Evolutionary conservation across 2,888 invertebrate species (phyloP), one percentile per base, ranked within the genome.

Genomic region (Asteroscopus sphinx): DNA sequence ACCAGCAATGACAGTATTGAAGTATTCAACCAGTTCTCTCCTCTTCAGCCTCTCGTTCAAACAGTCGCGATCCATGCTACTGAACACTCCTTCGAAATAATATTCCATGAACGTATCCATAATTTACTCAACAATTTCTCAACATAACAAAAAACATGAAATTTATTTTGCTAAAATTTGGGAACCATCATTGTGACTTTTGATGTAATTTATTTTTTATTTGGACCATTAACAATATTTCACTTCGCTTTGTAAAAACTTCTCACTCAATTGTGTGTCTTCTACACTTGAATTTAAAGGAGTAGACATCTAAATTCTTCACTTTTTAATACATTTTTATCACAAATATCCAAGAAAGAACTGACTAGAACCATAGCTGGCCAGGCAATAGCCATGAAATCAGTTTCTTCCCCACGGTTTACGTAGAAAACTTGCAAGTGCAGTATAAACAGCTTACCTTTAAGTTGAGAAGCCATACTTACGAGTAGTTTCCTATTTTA

Each of bases 81-180:
- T 92, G 81, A 98, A 97, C 41, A 97, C 95, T 82, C 96, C 95
- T 71, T 97, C 97, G 79, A 97, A 97, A 90, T 97, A 97, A 83
- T 95, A 96, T 72, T 97, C 96, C 89, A 98, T 96, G 74, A 97
- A 95, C 67, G 96, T 95, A 87, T 97, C 97, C 97, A 97, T 97
- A 59, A 49, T 73, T 26, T 35, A 9, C 42, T 58, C 54, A 52
- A 54, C 12, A 63, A 54, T 62, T 64, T 65, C 16, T 5, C 8
- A 15, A 15, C 9, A 40, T 25, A 28, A 35, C 13, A 35, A 39
- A 32, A 33, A n/a, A 13, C 3, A 21, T 25, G 3, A 6, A 0
- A 5, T 11, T 16, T 30, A 7, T 25, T 25, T 17, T 13, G 17
- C n/a, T 21, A 56, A 2, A 42, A 52, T 37, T 51, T 44, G 2